Base-by-base conservation (phyloP, 2,888 invertebrate genomes). In the Tyria jacobaeae region DNA sequence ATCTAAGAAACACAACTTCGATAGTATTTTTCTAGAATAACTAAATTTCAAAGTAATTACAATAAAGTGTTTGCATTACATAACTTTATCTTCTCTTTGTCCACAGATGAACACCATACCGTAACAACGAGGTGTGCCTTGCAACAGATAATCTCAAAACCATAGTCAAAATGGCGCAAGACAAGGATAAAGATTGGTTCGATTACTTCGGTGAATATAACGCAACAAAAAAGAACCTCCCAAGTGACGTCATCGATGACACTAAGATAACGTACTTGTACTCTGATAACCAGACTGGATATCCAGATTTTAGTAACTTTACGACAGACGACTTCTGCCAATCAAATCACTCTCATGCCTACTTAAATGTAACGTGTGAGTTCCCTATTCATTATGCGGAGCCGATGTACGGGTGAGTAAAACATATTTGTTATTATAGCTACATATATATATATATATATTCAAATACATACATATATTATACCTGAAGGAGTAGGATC, bases 291-390 rank as follows among this genome's bases (percentile, higher is more conserved):
- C 71, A 79, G 5, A 87, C 89, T 0, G 75, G 75, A 0, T 65
- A 69, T 2, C 79, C 79, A 0, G 80, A 70, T n/a, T 92, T 86
- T 64, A 81, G 89, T 0, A 93, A 94, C 65, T 92, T 91, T 41
- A 84, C 89, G 0, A 77, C 86, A 0, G 90, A 91, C 39, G 92
- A 94, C 66, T 94, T 84, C 62, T 94, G 94, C 64, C 76, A 84
- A 4, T 91, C 92, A 1, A 92, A 93, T 51, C 78, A 88, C 60
- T 91, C 92, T 0, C 92, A 92, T 56, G 85, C 86, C 0, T 95
- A 94, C 76, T 81, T 96, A 64, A 96, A 96, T 82, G 95, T 96
- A 0, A 96, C 96, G 0, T 94, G 94, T 64, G 96, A 96, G 76
- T 94, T 95, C 76, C 96, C 91, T 0, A 95, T 96, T 62, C 91